A percentile compares a stretch with the other conserved stretches of the same genome.
Conservation (phyloP, 2,113 vertebrate genomes). For the Lamprologus speciosus region DNA sequence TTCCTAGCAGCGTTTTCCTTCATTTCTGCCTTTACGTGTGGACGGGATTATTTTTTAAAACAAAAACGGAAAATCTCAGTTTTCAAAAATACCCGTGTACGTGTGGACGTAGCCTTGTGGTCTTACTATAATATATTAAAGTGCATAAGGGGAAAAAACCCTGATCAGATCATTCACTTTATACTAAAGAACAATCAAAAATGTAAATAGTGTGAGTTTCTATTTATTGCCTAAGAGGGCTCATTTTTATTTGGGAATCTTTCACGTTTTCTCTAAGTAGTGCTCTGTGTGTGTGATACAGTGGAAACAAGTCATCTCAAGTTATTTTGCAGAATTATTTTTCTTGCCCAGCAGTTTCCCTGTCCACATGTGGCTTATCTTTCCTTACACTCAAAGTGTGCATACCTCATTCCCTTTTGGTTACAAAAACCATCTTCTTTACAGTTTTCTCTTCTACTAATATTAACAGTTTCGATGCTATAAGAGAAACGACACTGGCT, state of each 20-base stretch:
- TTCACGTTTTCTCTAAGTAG: background rate
- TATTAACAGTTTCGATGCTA: background rate
- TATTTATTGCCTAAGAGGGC: background rate
- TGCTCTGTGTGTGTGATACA: background rate
- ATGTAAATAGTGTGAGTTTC: background rate
- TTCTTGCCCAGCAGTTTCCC: background rate
- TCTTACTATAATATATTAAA: background rate
- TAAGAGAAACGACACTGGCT: background rate
- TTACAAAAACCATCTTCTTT: background rate
- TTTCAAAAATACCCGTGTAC: no score
- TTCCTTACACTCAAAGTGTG: background rate
- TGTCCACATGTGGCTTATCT: background rate
- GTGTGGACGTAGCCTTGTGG: no score
- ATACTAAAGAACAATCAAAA: background rate
- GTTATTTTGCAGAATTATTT: background rate
- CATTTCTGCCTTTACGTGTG: no score
- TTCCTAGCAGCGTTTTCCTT: background rate
- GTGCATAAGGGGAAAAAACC: background rate
- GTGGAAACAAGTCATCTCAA: background rate
- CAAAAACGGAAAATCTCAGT: rapidly evolving
- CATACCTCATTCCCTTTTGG: rapidly evolving
- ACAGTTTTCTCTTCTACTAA: background rate
- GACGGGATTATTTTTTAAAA: no score
- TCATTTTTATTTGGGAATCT: background rate
- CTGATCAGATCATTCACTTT: background rate